Conservation (phyloP, 1,140 invertebrate genomes). For the Scaptomyza hsui region DNA sequence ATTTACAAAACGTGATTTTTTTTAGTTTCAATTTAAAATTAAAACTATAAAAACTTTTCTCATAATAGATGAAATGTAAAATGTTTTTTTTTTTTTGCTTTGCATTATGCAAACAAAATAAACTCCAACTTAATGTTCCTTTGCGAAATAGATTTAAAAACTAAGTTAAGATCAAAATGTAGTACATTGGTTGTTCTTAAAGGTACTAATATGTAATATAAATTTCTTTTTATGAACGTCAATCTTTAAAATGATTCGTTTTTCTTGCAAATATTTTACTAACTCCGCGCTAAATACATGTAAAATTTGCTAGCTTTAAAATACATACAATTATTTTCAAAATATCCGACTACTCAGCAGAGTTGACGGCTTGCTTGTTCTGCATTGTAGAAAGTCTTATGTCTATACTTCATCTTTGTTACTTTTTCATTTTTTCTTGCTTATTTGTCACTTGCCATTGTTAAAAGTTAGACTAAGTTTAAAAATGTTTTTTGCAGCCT, state of each 20-base stretch:
- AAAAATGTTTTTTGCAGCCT: slow-evolving; percentile 45
- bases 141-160: slow-evolving; percentile 12
- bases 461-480: slow-evolving; percentile 63
- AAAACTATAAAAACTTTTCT: slow-evolving; percentile 33
- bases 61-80: slow-evolving; percentile 21
- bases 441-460: slow-evolving; percentile 74
- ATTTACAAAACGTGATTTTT: slow-evolving; percentile 66
- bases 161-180: slow-evolving; percentile 35
- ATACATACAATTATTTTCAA: slow-evolving; percentile 51
- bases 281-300: slow-evolving; percentile 73
- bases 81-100: slow-evolving; percentile 7
- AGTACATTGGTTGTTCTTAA: slow-evolving; percentile 26
- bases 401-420: slow-evolving; percentile 48
- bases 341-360: slow-evolving; percentile 57
- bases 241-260: slow-evolving; percentile 35
- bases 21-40: slow-evolving; percentile 42
- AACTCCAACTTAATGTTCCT: slow-evolving; percentile 27
- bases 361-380: slow-evolving; percentile 45
- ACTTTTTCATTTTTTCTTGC: slow-evolving; percentile 25
- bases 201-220: slow-evolving; percentile 36
- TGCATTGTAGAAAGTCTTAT: slow-evolving; percentile 61
- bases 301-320: slow-evolving; percentile 77
- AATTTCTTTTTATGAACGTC: slow-evolving; percentile 13
- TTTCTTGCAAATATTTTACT: slow-evolving; percentile 72
- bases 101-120: slow-evolving; percentile 15